phyloP scores from a whole-genome alignment of 2,888 invertebrate genomes.

The Agrochola circellaris region DNA sequence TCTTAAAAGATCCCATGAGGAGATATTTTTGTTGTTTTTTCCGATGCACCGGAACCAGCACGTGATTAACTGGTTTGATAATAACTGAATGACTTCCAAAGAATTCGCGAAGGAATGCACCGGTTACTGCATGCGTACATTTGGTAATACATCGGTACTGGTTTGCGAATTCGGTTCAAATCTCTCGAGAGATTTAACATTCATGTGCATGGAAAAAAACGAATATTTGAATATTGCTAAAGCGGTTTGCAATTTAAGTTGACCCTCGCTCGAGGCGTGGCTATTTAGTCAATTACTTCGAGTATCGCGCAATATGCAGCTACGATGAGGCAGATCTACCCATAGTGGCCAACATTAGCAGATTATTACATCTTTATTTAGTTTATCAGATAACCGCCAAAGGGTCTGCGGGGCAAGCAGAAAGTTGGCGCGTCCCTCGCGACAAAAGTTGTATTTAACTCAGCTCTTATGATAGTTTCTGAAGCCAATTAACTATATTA shows the following conservation, averaged over 20 bases:
- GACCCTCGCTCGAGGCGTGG: slow-evolving; percentile 48
- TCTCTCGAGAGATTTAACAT: slow-evolving; percentile 1
- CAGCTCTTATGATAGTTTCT: slow-evolving; percentile 14
- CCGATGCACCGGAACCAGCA: slow-evolving; percentile 19
- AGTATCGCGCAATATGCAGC: slow-evolving; percentile 38
- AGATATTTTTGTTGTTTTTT: slow-evolving; percentile 30
- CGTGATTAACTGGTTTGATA: slow-evolving; percentile 46
- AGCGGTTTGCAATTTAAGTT: slow-evolving; percentile 40
- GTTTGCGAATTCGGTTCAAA: slow-evolving; percentile 25
- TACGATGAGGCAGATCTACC: slow-evolving; percentile 7
- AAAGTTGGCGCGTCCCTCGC: slow-evolving; percentile 18
- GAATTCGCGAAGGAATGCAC: slow-evolving; percentile 29
- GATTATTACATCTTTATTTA: slow-evolving; percentile 24
- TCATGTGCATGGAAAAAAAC: slow-evolving; percentile 28
- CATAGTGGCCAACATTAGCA: slow-evolving; percentile 14
- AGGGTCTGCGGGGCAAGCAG: background rate
- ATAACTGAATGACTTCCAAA: slow-evolving; percentile 27
- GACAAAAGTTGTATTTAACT: background rate
- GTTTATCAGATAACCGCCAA: slow-evolving; percentile 10
- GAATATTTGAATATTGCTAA: slow-evolving; percentile 41
- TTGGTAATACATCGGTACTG: slow-evolving; percentile 8
- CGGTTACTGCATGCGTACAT: background rate
- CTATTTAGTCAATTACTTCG: slow-evolving; percentile 43
- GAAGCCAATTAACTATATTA: slow-evolving; percentile 14
- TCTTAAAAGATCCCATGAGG: slow-evolving; percentile 3